Percentiles rank a stretch among this genome's conserved stretches.
These are phyloP conservation scores for Platorchestia sp. DNA, from an alignment of 1,140 invertebrate genomes.

Conservation along the genomic window DNA sequence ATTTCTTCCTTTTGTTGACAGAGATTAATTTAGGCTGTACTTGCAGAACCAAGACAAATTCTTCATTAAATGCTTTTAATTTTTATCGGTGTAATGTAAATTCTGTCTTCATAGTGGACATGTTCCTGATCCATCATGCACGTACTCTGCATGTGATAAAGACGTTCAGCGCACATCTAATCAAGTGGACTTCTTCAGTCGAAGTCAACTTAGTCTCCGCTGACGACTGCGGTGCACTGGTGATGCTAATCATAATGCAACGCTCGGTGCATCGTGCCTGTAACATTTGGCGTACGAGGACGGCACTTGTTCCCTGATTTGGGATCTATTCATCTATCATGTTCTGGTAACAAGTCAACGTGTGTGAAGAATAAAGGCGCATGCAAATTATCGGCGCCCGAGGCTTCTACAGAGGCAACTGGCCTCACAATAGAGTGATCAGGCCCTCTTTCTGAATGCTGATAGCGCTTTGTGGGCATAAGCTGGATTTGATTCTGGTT, in stretches of 20 bases:
- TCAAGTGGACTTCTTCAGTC: background rate
- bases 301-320: background rate
- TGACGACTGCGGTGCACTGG: background rate
- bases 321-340: background rate
- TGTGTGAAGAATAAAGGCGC: background rate
- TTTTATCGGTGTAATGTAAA: background rate
- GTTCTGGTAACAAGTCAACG: constrained; percentile 12
- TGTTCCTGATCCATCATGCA: background rate
- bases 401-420: background rate
- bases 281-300: background rate
- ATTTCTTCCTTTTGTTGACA: background rate
- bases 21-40: background rate
- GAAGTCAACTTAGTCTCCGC: background rate
- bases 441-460: background rate
- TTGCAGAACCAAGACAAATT: background rate
- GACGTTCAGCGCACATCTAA: background rate
- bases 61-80: background rate
- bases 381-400: background rate
- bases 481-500: background rate
- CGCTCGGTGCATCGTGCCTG: background rate
- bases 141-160: background rate
- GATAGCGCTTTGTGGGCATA: background rate
- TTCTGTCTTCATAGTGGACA: background rate
- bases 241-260: background rate
- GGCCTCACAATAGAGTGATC: constrained; percentile 14